These are phyloP conservation scores for Halesus radiatus DNA, from an alignment of 1,140 invertebrate species.

Conservation along the genomic window DNA sequence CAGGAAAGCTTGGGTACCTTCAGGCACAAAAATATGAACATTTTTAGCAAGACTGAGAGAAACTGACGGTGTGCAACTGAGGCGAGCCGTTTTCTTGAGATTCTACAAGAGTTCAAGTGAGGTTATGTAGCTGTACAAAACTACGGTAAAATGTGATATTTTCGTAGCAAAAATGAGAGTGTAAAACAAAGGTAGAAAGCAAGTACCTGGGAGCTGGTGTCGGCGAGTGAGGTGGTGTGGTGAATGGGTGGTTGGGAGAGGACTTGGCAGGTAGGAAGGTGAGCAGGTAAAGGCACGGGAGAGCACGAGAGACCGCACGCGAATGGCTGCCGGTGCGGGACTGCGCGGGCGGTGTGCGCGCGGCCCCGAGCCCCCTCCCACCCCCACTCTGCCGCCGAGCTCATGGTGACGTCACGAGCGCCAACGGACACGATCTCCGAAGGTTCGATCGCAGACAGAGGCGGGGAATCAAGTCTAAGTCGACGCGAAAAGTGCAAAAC, in stretches of 20 bases:
- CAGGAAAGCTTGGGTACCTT: too few species aligned
- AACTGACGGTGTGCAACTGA: too few species aligned
- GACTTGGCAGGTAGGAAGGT: slow-evolving; percentile 52
- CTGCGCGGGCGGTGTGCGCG: slow-evolving; percentile 54
- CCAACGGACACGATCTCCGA: slow-evolving; percentile 10
- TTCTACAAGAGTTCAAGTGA: too few species aligned
- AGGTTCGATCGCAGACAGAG: slow-evolving; percentile 20
- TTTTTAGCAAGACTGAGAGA: too few species aligned
- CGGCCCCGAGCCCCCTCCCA: slow-evolving; percentile 3
- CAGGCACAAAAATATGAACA: too few species aligned
- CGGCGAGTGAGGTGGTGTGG: slow-evolving; percentile 52
- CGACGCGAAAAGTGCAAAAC: background rate
- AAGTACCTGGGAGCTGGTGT: background rate
- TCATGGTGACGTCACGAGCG: slow-evolving; percentile 41
- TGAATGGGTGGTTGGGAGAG: slow-evolving; percentile 51
- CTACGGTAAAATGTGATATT: too few species aligned
- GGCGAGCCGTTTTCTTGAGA: too few species aligned
- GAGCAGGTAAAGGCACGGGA: background rate
- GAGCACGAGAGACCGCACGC: slow-evolving; percentile 48
- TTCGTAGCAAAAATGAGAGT: too few species aligned
- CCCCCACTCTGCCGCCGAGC: slow-evolving; percentile 55
- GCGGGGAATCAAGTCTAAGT: background rate
- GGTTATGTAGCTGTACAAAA: too few species aligned
- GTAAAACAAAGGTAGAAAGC: too few species aligned
- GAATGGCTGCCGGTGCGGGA: slow-evolving; percentile 26